Conservation (phyloP, 2,888 invertebrate genomes). For the Timema podura region DNA sequence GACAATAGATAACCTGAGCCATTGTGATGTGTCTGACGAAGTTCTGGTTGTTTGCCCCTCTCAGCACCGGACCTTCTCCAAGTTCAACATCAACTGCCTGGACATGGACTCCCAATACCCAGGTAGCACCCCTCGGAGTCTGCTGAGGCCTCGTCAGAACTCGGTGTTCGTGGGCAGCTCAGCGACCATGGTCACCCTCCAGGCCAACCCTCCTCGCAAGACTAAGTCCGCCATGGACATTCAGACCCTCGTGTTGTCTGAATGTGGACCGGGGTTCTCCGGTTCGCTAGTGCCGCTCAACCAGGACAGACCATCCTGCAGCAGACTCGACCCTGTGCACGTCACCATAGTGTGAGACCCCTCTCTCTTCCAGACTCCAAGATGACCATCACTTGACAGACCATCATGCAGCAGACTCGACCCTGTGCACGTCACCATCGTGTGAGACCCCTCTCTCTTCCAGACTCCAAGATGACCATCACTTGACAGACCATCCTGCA, state of each 20-base stretch:
- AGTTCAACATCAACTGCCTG: conserved; percentile 61
- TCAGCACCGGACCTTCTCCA: conserved; percentile 66
- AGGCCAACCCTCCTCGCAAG: conserved; percentile 64
- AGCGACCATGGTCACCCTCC: conserved; percentile 60
- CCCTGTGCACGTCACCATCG: background rate
- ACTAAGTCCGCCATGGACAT: conserved; percentile 81
- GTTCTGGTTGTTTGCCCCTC: background rate
- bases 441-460: background rate
- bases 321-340: background rate
- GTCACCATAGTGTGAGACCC: conserved; percentile 1
- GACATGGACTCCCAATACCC: background rate
- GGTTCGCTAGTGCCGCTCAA: background rate
- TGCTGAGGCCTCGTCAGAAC: conserved; percentile 63
- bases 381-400: background rate
- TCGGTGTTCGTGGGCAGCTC: conserved; percentile 79
- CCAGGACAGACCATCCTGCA: conserved; percentile 4
- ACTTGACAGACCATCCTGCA: background rate
- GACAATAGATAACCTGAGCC: no score
- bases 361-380: background rate
- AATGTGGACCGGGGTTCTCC: conserved; percentile 17
- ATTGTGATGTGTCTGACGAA: no score
- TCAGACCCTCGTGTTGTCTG: conserved; percentile 62
- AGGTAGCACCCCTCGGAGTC: conserved; percentile 40
- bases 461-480: background rate
- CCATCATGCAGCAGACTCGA: conserved; percentile 9